Base-by-base conservation (phyloP, 2,113 vertebrate species). In the Tiliqua scincoides region DNA sequence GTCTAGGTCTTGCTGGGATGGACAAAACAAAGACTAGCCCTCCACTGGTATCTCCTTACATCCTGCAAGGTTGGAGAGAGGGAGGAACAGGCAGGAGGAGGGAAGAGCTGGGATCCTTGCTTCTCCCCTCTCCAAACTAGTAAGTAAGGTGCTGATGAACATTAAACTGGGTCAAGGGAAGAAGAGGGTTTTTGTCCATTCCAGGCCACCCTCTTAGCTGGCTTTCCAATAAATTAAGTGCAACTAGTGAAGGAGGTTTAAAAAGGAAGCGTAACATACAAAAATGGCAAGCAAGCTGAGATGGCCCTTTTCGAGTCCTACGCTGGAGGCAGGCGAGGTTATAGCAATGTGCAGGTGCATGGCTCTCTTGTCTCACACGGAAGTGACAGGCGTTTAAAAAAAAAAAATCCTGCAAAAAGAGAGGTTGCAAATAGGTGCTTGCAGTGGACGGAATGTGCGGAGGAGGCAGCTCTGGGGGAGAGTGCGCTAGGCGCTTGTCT, bases 221-320 rank as follows among this genome's bases (percentile, higher is more conserved):
- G 67, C 75, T 59, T 65, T 84, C 75, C 76, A 88, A 88, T 88
- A 84, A 88, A 79, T 84, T 79, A 84, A 84, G 59, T 73, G 82
- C 43, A 88, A 74, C 75, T 79, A 83, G 65, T 37, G 54, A 72
- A 74, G 74, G 27, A 30, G 48, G 54, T 59, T 54, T n/a, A n/a
- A n/a, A 63, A 81, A 65, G 78, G 78, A 74, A 81, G 59, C 85
- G 81, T 73, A 37, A 80, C 43, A 74, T 17, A 74, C 43, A 35
- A 82, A 32, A 63, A 72, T 40, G 67, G 37, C 43, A 63, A 61
- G 40, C 65, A 72, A 79, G 40, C 35, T 25, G 6, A 48, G 43
- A 8, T 54, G 57, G n/a, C 11, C 9, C 10, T n/a, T n/a, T n/a
- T 4, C 6, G 57, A n/a, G 54, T 2, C 27, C 59, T 54, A 25